Evolutionary conservation across 2,113 vertebrate species (phyloP), one percentile per base, ranked within the genome.

Genomic region (Odontesthes bonariensis): DNA sequence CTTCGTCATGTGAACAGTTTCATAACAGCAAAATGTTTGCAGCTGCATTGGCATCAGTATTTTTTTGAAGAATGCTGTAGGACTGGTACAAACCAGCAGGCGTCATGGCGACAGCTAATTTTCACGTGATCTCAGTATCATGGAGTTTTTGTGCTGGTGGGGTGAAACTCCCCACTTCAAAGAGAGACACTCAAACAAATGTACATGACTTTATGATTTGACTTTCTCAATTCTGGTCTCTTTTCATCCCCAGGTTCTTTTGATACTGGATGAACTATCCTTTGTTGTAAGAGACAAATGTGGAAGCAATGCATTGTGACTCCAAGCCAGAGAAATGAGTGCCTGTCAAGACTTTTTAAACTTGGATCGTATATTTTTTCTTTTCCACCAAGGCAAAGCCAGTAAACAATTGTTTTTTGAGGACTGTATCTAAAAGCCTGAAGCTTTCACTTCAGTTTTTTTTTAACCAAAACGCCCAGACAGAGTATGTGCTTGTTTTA

Each of bases 161-260:
- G 27, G 27, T 27, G 27, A 27, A 27, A 27, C 68, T 56, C 54
- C 35, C 38, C 4, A 22, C 73, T 82, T 88, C 83, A 89, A 75
- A 84, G 67, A 40, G 46, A 66, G 58, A 72, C 73, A 65, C 66
- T 76, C 60, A 75, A 53, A 79, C 62, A 80, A 67, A 74, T 52
- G 57, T 32, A 35, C 51, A n/a, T 42, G 74, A 82, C 69, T 62
- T 73, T 68, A 49, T 75, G 73, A 78, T 82, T 83, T 81, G 65
- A 77, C 59, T 52, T 77, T 57, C 31, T 82, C 57, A 56, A 14
- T 69, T 56, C 56, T 31, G 44, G 33, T 23, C 75, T 65, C 64
- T 81, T 77, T 89, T 87, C 63, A 88, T 86, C 54, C 68, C 55
- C 27, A 56, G 17, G 57, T 49, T 69, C 35, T 67, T 33, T 75